Percentiles rank a stretch among this genome's conserved stretches.
These are phyloP conservation scores for Alouatta palliata DNA, from an alignment of 2,113 vertebrate genomes.

Conservation along the genomic window DNA sequence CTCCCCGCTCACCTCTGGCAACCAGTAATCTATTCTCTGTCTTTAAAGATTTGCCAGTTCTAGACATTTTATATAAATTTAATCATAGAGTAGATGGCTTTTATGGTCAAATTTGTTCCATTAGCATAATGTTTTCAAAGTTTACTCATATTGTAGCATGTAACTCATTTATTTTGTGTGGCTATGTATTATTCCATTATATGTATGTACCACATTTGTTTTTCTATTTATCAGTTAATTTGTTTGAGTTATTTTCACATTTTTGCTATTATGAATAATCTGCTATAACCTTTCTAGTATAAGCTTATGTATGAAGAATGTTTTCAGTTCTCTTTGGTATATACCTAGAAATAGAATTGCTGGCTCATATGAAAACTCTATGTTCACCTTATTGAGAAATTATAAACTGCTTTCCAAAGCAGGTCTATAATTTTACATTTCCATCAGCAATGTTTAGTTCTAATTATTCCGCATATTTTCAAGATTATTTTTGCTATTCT, in stretches of 20 bases:
- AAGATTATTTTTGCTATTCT: not conserved
- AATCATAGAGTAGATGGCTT: not conserved
- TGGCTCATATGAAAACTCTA: not conserved
- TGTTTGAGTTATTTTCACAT: not conserved
- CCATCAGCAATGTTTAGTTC: not conserved
- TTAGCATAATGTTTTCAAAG: not conserved
- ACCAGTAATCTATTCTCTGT: not conserved
- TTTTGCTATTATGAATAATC: not conserved
- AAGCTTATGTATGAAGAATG: not conserved
- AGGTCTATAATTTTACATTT: not conserved
- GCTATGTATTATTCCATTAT: not conserved
- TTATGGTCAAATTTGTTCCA: not conserved
- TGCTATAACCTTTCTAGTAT: not conserved
- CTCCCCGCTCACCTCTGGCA: not conserved
- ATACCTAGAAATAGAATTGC: not conserved
- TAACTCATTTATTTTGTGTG: not conserved
- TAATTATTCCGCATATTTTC: not conserved
- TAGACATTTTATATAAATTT: not conserved
- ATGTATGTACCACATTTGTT: not conserved
- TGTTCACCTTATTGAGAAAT: not conserved
- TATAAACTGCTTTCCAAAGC: not conserved
- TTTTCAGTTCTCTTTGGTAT: not conserved
- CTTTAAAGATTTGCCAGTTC: not conserved
- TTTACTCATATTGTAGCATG: not conserved
- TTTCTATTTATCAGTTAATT: not conserved